phyloP scores from a whole-genome alignment of 2,797 vertebrate genomes.

The Sarcoramphus papa region DNA sequence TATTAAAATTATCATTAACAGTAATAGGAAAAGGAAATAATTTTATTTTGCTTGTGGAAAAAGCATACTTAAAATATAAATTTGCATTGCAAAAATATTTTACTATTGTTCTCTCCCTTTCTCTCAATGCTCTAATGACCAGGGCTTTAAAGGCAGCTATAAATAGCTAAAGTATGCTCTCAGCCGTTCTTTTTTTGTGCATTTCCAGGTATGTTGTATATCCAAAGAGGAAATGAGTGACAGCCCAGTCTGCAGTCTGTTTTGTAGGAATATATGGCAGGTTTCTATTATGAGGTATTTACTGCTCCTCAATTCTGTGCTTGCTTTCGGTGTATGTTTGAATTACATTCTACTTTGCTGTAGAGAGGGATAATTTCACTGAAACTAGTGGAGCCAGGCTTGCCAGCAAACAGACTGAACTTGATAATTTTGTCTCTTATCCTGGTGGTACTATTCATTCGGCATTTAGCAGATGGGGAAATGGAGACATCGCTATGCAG shows the following conservation, averaged over 20 bases:
- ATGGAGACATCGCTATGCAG: not conserved
- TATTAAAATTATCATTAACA: not conserved
- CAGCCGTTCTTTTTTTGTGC: not conserved
- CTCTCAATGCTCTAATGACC: not conserved
- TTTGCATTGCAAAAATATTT: not conserved
- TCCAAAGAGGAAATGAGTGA: conserved; percentile 12
- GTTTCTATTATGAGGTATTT: conserved; percentile 38
- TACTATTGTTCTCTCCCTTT: not conserved
- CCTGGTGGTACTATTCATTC: not conserved
- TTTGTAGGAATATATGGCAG: conserved; percentile 9
- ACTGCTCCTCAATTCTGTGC: not conserved
- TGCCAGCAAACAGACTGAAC: not conserved
- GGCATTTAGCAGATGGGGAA: conserved; percentile 1
- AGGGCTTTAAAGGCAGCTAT: not conserved
- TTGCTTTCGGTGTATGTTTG: not conserved
- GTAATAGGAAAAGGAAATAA: not conserved
- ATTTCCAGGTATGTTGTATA: not conserved
- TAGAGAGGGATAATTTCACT: conserved; percentile 19
- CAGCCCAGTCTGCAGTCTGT: not conserved
- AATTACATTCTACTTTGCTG: not conserved
- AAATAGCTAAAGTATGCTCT: not conserved
- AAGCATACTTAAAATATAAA: not conserved
- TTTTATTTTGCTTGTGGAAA: not conserved
- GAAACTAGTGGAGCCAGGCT: not conserved
- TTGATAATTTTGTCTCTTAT: conserved; percentile 12